Conservation (phyloP, 2,888 invertebrate species). For the Nematopogon swammerdamellus region DNA sequence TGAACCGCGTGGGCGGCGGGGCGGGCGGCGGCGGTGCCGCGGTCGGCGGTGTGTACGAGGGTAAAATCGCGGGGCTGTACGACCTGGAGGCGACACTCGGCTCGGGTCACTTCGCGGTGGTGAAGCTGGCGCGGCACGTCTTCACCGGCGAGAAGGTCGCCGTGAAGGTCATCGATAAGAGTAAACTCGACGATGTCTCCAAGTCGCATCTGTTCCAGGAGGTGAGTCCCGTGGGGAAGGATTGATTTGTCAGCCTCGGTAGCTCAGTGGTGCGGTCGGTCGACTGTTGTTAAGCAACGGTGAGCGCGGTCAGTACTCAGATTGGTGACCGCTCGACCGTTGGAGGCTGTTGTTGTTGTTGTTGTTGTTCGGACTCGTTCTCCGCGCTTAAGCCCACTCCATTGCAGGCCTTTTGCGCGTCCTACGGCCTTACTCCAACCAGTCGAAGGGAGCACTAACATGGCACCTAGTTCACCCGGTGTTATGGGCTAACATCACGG, state of each 20-base stretch:
- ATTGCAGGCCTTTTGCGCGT: too few species aligned
- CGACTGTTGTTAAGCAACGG: too few species aligned
- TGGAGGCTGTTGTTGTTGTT: too few species aligned
- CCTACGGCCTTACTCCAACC: too few species aligned
- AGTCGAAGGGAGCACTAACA: too few species aligned
- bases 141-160: conserved; percentile 99
- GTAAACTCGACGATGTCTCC: conserved; percentile 93
- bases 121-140: conserved; percentile 96
- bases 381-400: too few species aligned
- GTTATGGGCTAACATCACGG: too few species aligned
- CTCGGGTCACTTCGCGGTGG: conserved; percentile 97
- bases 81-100: conserved; percentile 97
- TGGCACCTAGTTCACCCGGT: too few species aligned
- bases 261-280: too few species aligned
- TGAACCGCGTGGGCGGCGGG: neutral
- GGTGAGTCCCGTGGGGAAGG: conserved; percentile 44
- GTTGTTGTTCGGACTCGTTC: too few species aligned
- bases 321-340: too few species aligned
- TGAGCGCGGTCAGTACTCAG: neutral
- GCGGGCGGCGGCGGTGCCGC: conserved; percentile 20
- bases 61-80: conserved; percentile 94
- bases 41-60: conserved; percentile 62
- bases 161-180: conserved; percentile 98
- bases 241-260: too few species aligned
- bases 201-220: conserved; percentile 95